Evolutionary conservation across 2,113 vertebrate genomes (phyloP).

Genomic region (Xiphorhynchus elegans): DNA sequence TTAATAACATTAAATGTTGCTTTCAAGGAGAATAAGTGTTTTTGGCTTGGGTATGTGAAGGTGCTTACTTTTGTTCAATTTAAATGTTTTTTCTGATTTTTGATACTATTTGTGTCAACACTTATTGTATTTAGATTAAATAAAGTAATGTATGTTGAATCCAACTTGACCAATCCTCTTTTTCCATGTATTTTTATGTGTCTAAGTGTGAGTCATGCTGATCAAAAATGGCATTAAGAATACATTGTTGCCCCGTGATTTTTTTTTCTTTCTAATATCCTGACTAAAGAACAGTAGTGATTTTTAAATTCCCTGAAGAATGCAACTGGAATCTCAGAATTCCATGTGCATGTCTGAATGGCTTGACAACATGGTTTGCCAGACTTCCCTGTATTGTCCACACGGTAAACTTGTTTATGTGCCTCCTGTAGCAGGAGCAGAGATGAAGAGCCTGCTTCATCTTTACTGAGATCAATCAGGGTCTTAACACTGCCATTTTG

Average conservation of each 20-base stretch:
- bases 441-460: not conserved
- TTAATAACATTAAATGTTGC: not conserved
- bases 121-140: not conserved
- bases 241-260: not conserved
- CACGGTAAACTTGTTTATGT: not conserved
- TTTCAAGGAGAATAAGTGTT: not conserved
- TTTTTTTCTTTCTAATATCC: not conserved
- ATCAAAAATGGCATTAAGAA: not conserved
- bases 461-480: not conserved
- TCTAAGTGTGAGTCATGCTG: not conserved
- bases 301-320: not conserved
- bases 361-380: not conserved
- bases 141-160: not conserved
- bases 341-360: not conserved
- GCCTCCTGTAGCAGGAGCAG: not conserved
- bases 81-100: not conserved
- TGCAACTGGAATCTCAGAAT: not conserved
- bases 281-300: not conserved
- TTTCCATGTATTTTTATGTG: not conserved
- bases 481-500: not conserved
- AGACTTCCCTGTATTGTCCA: not conserved
- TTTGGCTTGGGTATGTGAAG: not conserved
- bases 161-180: not conserved
- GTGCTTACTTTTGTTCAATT: not conserved
- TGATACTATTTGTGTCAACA: not conserved